Evolutionary conservation across 2,113 vertebrate genomes (phyloP).

Genomic region (Clupea harengus): DNA sequence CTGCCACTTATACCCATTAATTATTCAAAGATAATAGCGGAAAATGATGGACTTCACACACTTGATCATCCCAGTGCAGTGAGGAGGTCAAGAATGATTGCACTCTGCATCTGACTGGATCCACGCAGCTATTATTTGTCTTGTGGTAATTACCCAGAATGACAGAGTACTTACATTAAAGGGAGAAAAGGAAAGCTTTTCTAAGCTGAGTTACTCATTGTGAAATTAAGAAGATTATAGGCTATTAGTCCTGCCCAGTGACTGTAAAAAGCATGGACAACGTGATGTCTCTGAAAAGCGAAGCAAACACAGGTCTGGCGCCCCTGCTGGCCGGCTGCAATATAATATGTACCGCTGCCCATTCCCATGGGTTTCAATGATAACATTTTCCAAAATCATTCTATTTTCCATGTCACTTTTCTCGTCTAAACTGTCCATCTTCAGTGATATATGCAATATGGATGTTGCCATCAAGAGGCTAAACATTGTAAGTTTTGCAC

Average conservation of each 20-base stretch:
- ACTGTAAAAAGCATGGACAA: no score
- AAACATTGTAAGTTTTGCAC: no score
- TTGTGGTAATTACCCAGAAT: conserved; percentile 91
- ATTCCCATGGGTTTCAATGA: no score
- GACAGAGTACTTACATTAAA: conserved; percentile 77
- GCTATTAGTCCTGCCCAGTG: conserved; percentile 29
- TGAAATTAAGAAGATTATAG: conserved; percentile 70
- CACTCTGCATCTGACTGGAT: conserved; percentile 84
- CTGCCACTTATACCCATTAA: conserved; percentile 78
- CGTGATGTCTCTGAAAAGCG: no score
- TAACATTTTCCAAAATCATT: no score
- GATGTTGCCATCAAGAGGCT: no score
- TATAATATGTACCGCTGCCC: no score
- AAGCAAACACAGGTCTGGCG: no score
- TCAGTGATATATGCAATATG: no score
- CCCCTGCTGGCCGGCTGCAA: no score
- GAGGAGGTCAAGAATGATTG: conserved; percentile 94
- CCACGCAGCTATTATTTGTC: conserved; percentile 85
- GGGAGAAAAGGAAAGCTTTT: conserved; percentile 70
- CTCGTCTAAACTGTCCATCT: no score
- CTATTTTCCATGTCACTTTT: no score
- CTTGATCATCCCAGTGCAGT: conserved; percentile 89
- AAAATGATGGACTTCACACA: conserved; percentile 87
- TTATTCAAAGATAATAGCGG: conserved; percentile 77
- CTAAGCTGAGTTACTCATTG: conserved; percentile 71